Conservation (phyloP, 1,140 invertebrate genomes). For the Drosophila ananassae region DNA sequence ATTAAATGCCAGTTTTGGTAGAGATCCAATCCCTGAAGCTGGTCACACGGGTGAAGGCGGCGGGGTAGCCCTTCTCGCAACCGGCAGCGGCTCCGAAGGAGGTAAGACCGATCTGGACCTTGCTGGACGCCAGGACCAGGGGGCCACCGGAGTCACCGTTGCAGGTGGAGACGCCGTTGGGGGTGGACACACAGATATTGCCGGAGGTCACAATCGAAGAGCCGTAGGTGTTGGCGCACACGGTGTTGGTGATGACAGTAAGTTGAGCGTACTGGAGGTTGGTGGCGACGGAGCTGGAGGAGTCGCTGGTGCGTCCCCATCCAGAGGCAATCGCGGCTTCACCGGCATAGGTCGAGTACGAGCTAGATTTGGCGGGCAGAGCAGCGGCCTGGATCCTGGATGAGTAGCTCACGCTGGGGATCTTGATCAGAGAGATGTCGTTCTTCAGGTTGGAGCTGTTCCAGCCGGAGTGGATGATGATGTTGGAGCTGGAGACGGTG, state of each 20-base stretch:
- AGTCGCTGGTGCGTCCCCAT: conserved; percentile 62
- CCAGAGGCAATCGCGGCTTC: conserved; percentile 58
- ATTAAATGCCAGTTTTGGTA: conserved; percentile 55
- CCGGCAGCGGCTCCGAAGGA: conserved; percentile 85
- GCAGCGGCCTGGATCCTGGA: conserved; percentile 29
- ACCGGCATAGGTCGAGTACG: conserved; percentile 67
- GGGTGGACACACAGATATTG: conserved; percentile 53
- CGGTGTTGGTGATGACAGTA: conserved; percentile 44
- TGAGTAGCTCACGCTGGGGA: conserved; percentile 30
- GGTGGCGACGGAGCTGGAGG: conserved; percentile 27
- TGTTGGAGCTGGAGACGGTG: conserved; percentile 21
- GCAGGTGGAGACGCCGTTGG: conserved; percentile 65
- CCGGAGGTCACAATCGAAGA: conserved; percentile 50
- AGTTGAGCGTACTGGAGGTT: conserved; percentile 34
- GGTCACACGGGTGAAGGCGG: conserved; percentile 85
- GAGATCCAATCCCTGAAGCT: conserved; percentile 85
- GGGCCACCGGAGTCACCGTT: conserved; percentile 85
- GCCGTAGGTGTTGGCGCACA: conserved; percentile 52
- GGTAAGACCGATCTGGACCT: conserved; percentile 84
- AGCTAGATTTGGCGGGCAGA: conserved; percentile 51
- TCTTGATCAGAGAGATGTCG: conserved; percentile 74
- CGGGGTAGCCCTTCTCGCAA: conserved; percentile 85
- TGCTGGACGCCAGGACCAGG: conserved; percentile 59
- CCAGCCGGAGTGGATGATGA: conserved; percentile 61
- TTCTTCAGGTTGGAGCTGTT: conserved; percentile 57